Conservation (phyloP, 2,113 vertebrate species). For the Saimiri boliviensis region DNA sequence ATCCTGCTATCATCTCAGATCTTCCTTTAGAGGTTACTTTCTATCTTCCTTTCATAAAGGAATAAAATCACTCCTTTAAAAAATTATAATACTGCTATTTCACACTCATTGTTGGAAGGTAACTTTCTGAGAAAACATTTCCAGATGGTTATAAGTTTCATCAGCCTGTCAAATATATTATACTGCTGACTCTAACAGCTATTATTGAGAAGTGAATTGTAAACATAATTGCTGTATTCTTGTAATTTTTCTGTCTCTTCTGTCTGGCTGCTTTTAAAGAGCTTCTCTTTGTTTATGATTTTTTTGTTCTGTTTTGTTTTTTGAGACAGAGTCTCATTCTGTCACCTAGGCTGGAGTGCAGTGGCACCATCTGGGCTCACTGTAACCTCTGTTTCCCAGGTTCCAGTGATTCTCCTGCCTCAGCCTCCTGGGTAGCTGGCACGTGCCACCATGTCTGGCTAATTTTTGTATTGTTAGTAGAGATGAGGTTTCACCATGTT, state of each 20-base stretch:
- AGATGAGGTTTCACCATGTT: no score
- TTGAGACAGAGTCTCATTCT: no score
- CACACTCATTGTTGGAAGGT: not conserved
- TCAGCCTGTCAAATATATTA: not conserved
- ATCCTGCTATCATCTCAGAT: not conserved
- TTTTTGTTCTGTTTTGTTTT: not conserved
- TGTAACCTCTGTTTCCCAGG: no score
- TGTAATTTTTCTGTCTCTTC: not conserved
- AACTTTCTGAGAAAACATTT: not conserved
- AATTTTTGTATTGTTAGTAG: no score
- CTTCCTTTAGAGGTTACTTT: not conserved
- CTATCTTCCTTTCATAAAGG: not conserved
- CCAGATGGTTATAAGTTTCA: not conserved
- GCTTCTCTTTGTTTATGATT: not conserved
- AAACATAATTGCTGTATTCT: not conserved
- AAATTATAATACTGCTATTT: not conserved
- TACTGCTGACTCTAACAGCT: not conserved
- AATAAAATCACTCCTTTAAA: not conserved
- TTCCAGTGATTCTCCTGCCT: no score
- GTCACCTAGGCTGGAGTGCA: no score
- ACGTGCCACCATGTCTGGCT: no score
- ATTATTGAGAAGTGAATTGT: not conserved
- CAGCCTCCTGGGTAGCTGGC: no score
- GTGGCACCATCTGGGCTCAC: no score
- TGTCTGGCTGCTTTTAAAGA: not conserved